These are phyloP conservation scores for Sepioteuthis lessoniana DNA, from an alignment of 2,888 invertebrate genomes.

Conservation along the genomic window DNA sequence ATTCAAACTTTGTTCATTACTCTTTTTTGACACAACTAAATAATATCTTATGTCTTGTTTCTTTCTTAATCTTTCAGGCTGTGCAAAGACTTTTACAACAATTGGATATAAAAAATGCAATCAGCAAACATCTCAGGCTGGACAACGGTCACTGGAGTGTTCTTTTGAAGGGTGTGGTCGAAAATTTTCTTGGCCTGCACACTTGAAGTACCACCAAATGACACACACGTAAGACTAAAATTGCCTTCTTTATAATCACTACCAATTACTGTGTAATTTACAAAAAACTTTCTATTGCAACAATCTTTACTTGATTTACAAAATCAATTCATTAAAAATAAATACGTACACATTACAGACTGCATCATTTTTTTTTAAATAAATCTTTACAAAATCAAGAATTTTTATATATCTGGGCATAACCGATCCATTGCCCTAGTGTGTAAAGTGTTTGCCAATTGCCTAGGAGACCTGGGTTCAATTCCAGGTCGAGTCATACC, in stretches of 20 bases:
- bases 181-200: conserved; percentile 69
- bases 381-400: no score
- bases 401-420: no score
- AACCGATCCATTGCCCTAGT: no score
- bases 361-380: no score
- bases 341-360: no score
- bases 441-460: no score
- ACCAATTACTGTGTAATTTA: background rate
- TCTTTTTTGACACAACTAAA: background rate
- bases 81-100: conserved; percentile 51
- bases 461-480: no score
- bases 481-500: no score
- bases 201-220: conserved; percentile 70
- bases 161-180: conserved; percentile 65
- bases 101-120: conserved; percentile 54
- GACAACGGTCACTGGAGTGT: conserved; percentile 61
- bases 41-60: background rate
- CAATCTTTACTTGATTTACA: no score
- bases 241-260: background rate
- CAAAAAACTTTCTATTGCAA: no score
- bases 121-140: conserved; percentile 52
- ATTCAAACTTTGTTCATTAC: no score
- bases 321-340: no score
- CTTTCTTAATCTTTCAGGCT: background rate
- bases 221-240: conserved; percentile 69